Conservation (phyloP, 37 sponge, comb jelly and placozoan genomes). For the Agelas oroides region DNA sequence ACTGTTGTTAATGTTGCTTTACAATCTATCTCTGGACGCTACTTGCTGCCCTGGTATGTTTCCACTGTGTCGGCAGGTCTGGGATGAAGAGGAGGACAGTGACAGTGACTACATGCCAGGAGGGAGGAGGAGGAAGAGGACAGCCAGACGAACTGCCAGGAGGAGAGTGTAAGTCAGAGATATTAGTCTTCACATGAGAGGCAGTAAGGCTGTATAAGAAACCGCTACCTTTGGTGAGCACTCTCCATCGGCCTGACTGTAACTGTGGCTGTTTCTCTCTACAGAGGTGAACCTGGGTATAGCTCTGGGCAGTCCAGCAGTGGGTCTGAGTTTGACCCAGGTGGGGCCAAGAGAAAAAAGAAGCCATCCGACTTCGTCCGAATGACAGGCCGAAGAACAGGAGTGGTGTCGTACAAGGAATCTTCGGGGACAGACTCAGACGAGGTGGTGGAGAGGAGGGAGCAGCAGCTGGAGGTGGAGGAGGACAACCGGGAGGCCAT, state of each 20-base stretch:
- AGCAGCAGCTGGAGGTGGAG: conserved; percentile 6
- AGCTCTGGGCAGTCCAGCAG: conserved; percentile 17
- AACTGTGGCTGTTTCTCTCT: no score
- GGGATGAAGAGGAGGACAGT: conserved; percentile 26
- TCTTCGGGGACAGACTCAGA: conserved; percentile 5
- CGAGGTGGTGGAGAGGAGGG: conserved; percentile 14
- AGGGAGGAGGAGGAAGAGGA: conserved; percentile 20
- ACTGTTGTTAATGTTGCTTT: no score
- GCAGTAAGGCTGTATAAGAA: no score
- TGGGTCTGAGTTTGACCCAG: conserved; percentile 58
- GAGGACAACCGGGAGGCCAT: conserved; percentile 59
- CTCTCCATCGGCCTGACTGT: no score
- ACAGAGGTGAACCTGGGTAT: conserved; percentile 1
- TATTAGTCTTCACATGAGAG: no score
- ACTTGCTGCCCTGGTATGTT: no score
- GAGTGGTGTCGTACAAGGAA: conserved; percentile 67
- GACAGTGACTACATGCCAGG: conserved; percentile 64
- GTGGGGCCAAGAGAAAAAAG: conserved; percentile 21
- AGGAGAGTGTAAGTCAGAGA: conserved; percentile 22
- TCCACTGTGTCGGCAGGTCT: no score
- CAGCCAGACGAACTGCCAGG: not conserved
- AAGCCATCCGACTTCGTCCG: conserved; percentile 33
- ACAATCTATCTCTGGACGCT: no score
- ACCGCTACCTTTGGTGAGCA: no score
- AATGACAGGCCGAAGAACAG: conserved; percentile 38